Percentiles rank a stretch among this genome's conserved stretches.
Evolutionary conservation across 2,888 invertebrate genomes (phyloP).

Genomic region (Gisinianus flammeolus): DNA sequence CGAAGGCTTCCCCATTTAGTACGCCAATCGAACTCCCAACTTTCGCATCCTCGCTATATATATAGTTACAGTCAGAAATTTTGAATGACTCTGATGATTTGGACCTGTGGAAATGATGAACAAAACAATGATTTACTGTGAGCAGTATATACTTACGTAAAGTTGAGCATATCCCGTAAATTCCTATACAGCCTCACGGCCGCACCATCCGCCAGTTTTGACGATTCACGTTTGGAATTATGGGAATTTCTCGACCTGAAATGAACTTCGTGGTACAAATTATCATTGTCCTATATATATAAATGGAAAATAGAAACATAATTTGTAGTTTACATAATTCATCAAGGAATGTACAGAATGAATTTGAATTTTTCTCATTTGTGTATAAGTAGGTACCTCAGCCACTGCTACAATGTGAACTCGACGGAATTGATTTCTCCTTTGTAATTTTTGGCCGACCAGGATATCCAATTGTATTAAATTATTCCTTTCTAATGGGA

Average conservation of each 20-base stretch:
- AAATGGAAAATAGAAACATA: neutral
- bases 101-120: no score
- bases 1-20: neutral
- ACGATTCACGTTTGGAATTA: no score
- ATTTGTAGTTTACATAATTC: neutral
- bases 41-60: neutral
- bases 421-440: slow-evolving; percentile 2
- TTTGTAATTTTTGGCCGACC: neutral
- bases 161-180: slow-evolving; percentile 21
- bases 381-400: neutral
- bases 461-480: neutral
- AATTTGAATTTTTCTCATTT: neutral
- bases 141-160: neutral
- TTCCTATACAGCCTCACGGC: slow-evolving; percentile 10
- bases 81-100: neutral
- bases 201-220: no score
- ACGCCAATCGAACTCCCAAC: neutral
- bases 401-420: slow-evolving; percentile 12
- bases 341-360: neutral
- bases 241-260: neutral
- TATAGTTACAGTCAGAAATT: neutral
- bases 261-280: neutral
- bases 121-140: neutral
- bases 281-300: neutral
- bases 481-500: neutral